Base-by-base conservation (phyloP, 2,113 vertebrate species). In the Pipa parva region DNA sequence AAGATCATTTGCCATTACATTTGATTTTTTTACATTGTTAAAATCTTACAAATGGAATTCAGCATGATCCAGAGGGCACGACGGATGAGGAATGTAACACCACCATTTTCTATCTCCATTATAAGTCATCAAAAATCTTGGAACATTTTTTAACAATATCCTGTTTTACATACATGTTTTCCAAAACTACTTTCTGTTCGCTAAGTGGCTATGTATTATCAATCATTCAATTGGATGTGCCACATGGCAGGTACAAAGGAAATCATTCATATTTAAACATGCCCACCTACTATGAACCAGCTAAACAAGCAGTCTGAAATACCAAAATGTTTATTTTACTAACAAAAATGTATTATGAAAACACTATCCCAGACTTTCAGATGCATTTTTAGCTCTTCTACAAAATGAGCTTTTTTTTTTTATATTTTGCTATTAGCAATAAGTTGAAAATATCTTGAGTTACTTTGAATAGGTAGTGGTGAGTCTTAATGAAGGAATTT, bases 31-130 rank as follows among this genome's bases (percentile, higher is more conserved):
- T 88, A 85, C 89, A 86, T 84, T 85, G 84, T 77, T 81, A 78
- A 80, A 82, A 81, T 76, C 75, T 85, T 81, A 88, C 87, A 89
- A 89, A 89, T 89, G 88, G 81, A 85, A 85, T 83, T 78, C 73
- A 81, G 84, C 78, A 82, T 84, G 80, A 81, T 78, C 81, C 80
- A 78, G 81, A 83, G 79, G 79, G 83, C 72, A 75, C 72, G 77
- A 82, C 71, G 78, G 73, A 72, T 83, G 76, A 81, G 83, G 81
- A 81, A 72, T 69, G 42, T 77, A 78, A 75, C 66, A 79, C 84
- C 81, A 74, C 73, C 77, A 74, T 65, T 75, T 74, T 45, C 39
- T 68, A 73, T 63, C 72, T 75, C 72, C 5, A 22, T 61, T 60
- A 24, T 33, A 60, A 54, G 54, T 28, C 48, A 54, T 27, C 29